A percentile compares a stretch with the other conserved stretches of the same genome.
These are phyloP conservation scores for Pantala flavescens DNA, from an alignment of 1,140 invertebrate genomes.

Conservation along the genomic window DNA sequence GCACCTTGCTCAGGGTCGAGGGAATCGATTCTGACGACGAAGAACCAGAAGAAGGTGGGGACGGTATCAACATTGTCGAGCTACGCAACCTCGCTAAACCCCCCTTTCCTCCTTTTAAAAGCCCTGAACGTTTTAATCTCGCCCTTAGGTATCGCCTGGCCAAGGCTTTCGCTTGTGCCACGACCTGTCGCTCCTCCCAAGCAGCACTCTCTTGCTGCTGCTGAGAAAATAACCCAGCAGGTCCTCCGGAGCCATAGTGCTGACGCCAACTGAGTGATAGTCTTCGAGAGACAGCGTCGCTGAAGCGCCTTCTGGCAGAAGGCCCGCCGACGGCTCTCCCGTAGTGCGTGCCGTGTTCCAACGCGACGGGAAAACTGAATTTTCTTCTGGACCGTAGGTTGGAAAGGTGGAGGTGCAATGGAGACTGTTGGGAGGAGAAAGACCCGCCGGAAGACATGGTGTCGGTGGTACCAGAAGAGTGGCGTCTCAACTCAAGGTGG, in stretches of 20 bases:
- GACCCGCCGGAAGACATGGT: background rate
- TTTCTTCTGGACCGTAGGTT: constrained; percentile 31
- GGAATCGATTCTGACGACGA: background rate
- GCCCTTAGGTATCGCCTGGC: constrained; percentile 55
- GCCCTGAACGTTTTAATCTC: constrained; percentile 49
- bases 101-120: constrained; percentile 45
- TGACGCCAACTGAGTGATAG: constrained; percentile 48
- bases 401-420: background rate
- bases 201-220: constrained; percentile 46
- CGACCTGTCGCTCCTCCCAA: constrained; percentile 28
- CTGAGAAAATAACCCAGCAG: constrained; percentile 18
- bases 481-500: background rate
- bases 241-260: constrained; percentile 19
- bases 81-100: constrained; percentile 54
- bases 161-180: constrained; percentile 45
- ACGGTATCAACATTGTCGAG: constrained; percentile 38
- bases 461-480: background rate
- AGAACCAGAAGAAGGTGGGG: background rate
- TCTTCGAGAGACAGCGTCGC: constrained; percentile 55
- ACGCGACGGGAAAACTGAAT: constrained; percentile 43
- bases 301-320: constrained; percentile 43
- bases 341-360: constrained; percentile 28
- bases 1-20: constrained; percentile 13
- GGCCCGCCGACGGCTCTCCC: constrained; percentile 22
- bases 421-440: background rate